Conservation (phyloP, 2,888 invertebrate species). For the Leucania comma region DNA sequence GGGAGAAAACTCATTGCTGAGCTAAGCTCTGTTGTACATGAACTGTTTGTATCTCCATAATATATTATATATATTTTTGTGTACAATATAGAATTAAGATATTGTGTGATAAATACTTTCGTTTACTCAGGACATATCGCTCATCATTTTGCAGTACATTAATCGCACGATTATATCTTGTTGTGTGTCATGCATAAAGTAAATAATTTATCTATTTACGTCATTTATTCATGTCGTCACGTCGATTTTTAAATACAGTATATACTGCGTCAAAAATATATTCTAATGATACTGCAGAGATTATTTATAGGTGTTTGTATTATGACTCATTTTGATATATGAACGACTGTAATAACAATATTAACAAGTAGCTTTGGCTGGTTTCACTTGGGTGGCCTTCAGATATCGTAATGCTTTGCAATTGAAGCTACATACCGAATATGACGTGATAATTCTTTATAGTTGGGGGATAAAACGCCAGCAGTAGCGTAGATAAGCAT, state of each 20-base stretch:
- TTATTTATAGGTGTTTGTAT: constrained; percentile 46
- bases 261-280: constrained; percentile 39
- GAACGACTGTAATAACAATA: constrained; percentile 55
- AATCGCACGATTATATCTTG: constrained; percentile 26
- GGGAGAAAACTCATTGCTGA: too few relatives aligned
- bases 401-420: constrained; percentile 39
- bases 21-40: too few relatives aligned
- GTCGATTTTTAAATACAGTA: constrained; percentile 37
- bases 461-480: not conserved
- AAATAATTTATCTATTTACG: constrained; percentile 15
- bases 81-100: too few relatives aligned
- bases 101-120: not conserved
- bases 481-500: too few relatives aligned
- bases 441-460: constrained; percentile 36
- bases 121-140: not conserved
- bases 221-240: constrained; percentile 17
- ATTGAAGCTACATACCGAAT: constrained; percentile 27
- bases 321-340: constrained; percentile 58
- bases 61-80: too few relatives aligned
- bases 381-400: constrained; percentile 59
- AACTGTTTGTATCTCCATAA: too few relatives aligned
- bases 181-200: constrained; percentile 26
- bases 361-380: constrained; percentile 49
- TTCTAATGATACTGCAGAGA: constrained; percentile 45
- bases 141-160: constrained; percentile 21